These are phyloP conservation scores for Melanotaenia nigrans DNA, from an alignment of 2,797 vertebrate genomes.

Conservation along the genomic window DNA sequence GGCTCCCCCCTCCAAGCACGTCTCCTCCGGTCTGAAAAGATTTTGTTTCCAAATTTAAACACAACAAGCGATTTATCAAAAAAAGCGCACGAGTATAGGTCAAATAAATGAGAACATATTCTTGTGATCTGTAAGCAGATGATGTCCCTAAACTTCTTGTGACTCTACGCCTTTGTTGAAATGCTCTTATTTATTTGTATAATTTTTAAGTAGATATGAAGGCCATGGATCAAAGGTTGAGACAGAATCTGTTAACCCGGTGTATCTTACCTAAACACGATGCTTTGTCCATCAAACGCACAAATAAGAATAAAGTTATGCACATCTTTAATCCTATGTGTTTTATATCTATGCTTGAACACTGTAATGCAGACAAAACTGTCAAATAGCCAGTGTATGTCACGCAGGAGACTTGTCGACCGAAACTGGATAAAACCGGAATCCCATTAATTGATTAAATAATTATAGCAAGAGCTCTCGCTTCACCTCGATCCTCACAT, in stretches of 20 bases:
- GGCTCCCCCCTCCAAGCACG: slow-evolving; percentile 51
- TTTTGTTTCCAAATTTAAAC: slow-evolving; percentile 56
- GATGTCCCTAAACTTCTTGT: not conserved
- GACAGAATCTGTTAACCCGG: not conserved
- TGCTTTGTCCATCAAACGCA: not conserved
- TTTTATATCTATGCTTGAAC: slow-evolving; percentile 14
- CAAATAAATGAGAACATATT: not conserved
- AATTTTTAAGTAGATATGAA: not conserved
- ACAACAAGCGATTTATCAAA: slow-evolving; percentile 27
- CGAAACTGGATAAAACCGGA: slow-evolving; percentile 71
- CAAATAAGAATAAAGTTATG: slow-evolving; percentile 19
- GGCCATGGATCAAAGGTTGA: not conserved
- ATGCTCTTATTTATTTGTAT: not conserved
- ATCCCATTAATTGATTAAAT: slow-evolving; percentile 76
- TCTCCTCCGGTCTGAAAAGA: slow-evolving; percentile 46
- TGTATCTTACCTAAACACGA: not conserved
- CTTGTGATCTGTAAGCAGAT: slow-evolving; percentile 1
- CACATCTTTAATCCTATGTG: not conserved
- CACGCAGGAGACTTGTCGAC: slow-evolving; percentile 49
- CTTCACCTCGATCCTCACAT: slow-evolving; percentile 35
- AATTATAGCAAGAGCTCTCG: slow-evolving; percentile 59
- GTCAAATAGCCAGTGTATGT: slow-evolving; percentile 8
- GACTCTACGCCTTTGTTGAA: not conserved
- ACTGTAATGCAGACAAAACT: slow-evolving; percentile 12
- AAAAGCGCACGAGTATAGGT: not conserved